Percentiles rank a stretch among this genome's conserved stretches.
Conservation (phyloP, 2,113 vertebrate species). For the Piaya cayana region DNA sequence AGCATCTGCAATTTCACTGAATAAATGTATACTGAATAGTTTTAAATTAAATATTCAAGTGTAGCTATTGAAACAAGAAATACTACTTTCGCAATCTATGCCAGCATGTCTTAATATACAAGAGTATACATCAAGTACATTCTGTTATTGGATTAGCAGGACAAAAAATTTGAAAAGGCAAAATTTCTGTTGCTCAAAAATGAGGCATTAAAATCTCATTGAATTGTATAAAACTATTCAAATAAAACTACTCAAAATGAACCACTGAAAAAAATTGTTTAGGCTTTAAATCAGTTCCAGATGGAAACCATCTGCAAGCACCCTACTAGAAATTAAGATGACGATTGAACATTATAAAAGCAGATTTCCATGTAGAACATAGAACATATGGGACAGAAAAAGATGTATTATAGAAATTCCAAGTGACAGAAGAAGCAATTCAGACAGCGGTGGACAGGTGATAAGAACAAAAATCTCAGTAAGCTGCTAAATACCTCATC, state of each 20-base stretch:
- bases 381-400: background rate
- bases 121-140: background rate
- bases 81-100: background rate
- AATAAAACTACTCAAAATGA: conserved; percentile 5
- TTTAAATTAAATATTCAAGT: background rate
- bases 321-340: background rate
- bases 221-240: background rate
- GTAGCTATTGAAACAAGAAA: background rate
- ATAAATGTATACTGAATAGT: background rate
- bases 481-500: background rate
- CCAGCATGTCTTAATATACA: background rate
- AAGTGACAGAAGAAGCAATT: background rate
- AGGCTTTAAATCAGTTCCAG: background rate
- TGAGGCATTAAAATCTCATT: background rate
- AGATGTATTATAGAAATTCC: background rate
- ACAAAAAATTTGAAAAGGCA: background rate
- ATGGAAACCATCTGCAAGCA: background rate
- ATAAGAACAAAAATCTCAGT: background rate
- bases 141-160: background rate
- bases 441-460: accelerated
- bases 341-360: background rate
- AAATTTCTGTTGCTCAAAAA: background rate
- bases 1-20: background rate
- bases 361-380: background rate
- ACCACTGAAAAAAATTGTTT: background rate